These are phyloP conservation scores for Litocranius walleri DNA, from an alignment of 2,113 vertebrate species.

Conservation along the genomic window DNA sequence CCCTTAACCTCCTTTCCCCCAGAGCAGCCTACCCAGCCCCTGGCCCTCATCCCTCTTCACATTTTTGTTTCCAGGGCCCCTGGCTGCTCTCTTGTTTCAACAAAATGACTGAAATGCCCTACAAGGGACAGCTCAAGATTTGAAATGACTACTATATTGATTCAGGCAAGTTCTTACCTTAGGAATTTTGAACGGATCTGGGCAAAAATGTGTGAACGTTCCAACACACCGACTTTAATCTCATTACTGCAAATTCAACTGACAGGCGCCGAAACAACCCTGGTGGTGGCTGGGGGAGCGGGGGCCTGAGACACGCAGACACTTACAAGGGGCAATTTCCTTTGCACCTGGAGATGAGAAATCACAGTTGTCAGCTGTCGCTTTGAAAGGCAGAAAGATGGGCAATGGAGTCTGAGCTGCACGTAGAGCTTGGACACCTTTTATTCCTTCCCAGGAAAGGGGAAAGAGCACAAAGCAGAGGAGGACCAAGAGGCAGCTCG, in stretches of 20 bases:
- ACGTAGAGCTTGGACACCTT: slow-evolving; percentile 12
- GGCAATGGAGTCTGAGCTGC: slow-evolving; percentile 45
- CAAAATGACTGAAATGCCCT: slow-evolving; percentile 23
- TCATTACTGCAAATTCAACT: slow-evolving; percentile 59
- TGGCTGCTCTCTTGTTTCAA: not conserved
- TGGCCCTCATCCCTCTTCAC: not conserved
- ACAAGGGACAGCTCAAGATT: slow-evolving; percentile 41
- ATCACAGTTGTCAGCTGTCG: slow-evolving; percentile 54
- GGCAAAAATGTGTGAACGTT: slow-evolving; percentile 40
- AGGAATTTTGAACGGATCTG: slow-evolving; percentile 52
- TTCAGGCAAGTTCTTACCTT: slow-evolving; percentile 36
- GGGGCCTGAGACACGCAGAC: not conserved
- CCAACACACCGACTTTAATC: slow-evolving; percentile 62
- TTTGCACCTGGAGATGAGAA: slow-evolving; percentile 72
- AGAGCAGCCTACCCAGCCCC: not conserved
- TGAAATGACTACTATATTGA: slow-evolving; percentile 14
- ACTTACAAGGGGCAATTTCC: slow-evolving; percentile 65
- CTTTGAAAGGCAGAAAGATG: slow-evolving; percentile 65
- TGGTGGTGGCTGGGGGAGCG: not conserved
- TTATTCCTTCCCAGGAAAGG: not conserved
- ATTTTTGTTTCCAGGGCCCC: not conserved
- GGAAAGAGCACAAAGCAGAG: not conserved
- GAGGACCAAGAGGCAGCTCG: not conserved
- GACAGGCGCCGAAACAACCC: slow-evolving; percentile 43
- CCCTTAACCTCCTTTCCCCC: not conserved